phyloP scores from a whole-genome alignment of 1,140 invertebrate species.

The Ctenoplectra terminalis region DNA sequence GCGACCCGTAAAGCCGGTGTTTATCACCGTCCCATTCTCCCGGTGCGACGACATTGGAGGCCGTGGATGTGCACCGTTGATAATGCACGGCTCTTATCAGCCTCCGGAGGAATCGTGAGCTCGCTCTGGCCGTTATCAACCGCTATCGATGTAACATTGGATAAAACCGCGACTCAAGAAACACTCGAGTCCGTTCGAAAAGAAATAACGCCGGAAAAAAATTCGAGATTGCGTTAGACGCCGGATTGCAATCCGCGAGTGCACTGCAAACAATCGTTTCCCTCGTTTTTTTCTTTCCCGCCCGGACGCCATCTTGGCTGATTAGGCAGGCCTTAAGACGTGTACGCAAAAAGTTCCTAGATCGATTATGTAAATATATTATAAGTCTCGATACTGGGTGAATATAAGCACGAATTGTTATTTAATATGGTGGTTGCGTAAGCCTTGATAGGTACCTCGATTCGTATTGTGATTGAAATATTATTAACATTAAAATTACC shows the following conservation, averaged over 20 bases:
- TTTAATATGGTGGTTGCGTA: too few species aligned
- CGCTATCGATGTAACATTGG: constrained; percentile 46
- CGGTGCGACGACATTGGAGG: constrained; percentile 70
- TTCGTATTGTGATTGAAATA: too few species aligned
- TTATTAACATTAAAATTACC: too few species aligned
- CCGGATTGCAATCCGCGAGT: background rate
- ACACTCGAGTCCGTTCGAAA: background rate
- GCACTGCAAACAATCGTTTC: background rate
- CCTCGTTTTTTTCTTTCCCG: background rate
- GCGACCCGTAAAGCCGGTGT: background rate
- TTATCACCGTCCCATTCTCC: constrained; percentile 33
- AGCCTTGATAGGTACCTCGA: too few species aligned
- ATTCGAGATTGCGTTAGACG: constrained; percentile 10
- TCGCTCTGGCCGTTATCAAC: constrained; percentile 22
- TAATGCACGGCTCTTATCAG: constrained; percentile 75
- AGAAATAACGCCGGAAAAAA: background rate
- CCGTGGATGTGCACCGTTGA: constrained; percentile 73
- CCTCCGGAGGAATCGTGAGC: constrained; percentile 56
- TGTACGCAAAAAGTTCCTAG: too few species aligned
- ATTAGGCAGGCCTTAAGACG: too few species aligned
- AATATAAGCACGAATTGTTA: too few species aligned
- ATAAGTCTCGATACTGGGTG: too few species aligned
- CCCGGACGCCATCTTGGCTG: background rate
- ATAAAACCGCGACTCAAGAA: constrained; percentile 59
- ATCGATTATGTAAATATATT: too few species aligned